Conservation (phyloP, 2,113 vertebrate species). For the Cyprinus carpio region DNA sequence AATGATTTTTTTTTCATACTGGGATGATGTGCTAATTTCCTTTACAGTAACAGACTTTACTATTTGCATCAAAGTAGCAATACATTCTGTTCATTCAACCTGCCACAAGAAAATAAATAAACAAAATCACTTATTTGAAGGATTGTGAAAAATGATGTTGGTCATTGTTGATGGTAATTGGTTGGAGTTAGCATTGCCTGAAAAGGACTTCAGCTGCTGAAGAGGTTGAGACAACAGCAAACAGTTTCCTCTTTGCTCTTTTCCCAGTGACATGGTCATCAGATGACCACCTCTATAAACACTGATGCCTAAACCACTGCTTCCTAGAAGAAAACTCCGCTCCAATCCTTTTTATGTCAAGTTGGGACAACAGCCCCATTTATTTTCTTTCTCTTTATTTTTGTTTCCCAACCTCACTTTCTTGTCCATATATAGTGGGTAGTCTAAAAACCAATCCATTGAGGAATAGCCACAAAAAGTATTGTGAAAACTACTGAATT, state of each 20-base stretch:
- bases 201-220: slow-evolving; percentile 38
- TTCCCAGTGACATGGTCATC: slow-evolving; percentile 61
- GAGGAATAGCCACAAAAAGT: neutral
- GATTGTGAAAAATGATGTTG: neutral
- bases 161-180: neutral
- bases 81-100: no score
- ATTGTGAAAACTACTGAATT: no score
- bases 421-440: neutral
- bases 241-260: slow-evolving; percentile 40
- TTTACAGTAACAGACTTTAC: no score
- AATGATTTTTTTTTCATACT: no score
- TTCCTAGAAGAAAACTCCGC: slow-evolving; percentile 58
- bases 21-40: no score
- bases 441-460: neutral
- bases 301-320: slow-evolving; percentile 50
- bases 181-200: neutral
- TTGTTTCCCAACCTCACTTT: neutral
- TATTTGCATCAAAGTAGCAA: no score
- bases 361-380: slow-evolving; percentile 40
- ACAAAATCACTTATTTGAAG: neutral
- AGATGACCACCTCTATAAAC: slow-evolving; percentile 60
- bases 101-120: no score
- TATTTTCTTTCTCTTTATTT: slow-evolving; percentile 36
- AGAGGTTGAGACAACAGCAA: slow-evolving; percentile 63
- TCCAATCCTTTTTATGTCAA: slow-evolving; percentile 54